Base-by-base conservation (phyloP, 2,888 invertebrate genomes). In the Andrena flavipes region DNA sequence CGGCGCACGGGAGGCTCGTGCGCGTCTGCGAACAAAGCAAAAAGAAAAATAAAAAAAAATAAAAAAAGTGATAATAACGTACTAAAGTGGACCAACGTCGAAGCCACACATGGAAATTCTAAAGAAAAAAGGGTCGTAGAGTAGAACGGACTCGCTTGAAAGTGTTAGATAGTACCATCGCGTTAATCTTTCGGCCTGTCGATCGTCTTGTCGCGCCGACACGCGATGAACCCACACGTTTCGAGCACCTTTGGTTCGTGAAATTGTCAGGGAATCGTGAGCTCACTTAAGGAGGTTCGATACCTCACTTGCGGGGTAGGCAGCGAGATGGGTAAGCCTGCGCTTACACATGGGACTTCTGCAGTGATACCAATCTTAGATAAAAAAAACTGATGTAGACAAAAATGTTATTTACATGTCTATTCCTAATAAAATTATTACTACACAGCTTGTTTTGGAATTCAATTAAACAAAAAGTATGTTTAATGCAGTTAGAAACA, bases 41-140 rank as follows among this genome's bases (percentile, higher is more conserved):
- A 4, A 59, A 16, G 33, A n/a, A 23, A 23, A 30, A 16, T n/a
- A 51, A 13, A 65, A 10, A 35, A 65, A 62, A 16, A 42, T 26
- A 59, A 35, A 23, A 30, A 49, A 48, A 68, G 87, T 88, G 89
- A 90, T 90, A 90, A 89, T 90, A 88, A 87, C 84, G 79, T 86
- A 89, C 70, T 87, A 84, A 87, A 88, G 90, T 88, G 90, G 90
- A 90, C 90, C 90, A 90, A 90, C 88, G 85, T 82, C 85, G 80
- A 89, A 90, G 87, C 89, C 90, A 90, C 90, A 82, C 85, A 84
- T 79, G 88, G 78, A 89, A 89, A 90, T 89, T 90, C 89, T 88
- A 90, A 90, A 88, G 42, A 86, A 88, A 67, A 1, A 56, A 56
- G 87, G 86, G 89, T 88, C 88, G 80, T 88, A 88, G 88, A 80